A percentile compares a stretch with the other conserved stretches of the same genome.
Conservation (phyloP, 2,113 vertebrate species). For the Phrynosoma blainvillii region DNA sequence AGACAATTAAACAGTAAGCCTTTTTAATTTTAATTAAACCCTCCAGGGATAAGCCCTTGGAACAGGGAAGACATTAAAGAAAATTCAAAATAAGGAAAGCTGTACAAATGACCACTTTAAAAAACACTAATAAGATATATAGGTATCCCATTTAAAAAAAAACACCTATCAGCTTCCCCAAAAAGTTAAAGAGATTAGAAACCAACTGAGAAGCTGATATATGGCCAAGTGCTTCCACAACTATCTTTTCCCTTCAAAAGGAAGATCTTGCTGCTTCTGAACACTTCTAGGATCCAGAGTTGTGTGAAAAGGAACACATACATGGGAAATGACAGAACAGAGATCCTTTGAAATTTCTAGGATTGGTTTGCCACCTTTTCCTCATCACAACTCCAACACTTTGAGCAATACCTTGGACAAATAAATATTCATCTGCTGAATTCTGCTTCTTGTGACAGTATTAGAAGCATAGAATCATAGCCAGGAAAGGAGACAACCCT, state of each 20-base stretch:
- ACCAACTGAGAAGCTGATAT: background rate
- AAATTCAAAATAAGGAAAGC: background rate
- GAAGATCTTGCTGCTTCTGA: background rate
- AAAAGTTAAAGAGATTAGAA: background rate
- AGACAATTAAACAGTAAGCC: background rate
- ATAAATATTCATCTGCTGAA: background rate
- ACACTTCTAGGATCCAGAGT: background rate
- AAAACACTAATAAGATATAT: background rate
- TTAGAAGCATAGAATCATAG: background rate
- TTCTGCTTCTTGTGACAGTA: background rate
- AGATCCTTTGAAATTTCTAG: background rate
- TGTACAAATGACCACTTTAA: too few species aligned
- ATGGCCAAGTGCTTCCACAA: background rate
- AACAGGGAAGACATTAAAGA: background rate
- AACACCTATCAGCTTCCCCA: background rate
- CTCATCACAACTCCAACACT: background rate
- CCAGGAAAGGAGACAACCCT: background rate
- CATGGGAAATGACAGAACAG: background rate
- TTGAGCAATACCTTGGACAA: background rate
- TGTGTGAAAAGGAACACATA: background rate
- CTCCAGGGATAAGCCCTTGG: background rate
- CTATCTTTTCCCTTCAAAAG: background rate
- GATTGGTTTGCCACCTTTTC: background rate
- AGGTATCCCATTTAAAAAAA: background rate
- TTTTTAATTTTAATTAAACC: background rate